These are phyloP conservation scores for Coenonympha arcania DNA, from an alignment of 2,888 invertebrate species.

Conservation along the genomic window DNA sequence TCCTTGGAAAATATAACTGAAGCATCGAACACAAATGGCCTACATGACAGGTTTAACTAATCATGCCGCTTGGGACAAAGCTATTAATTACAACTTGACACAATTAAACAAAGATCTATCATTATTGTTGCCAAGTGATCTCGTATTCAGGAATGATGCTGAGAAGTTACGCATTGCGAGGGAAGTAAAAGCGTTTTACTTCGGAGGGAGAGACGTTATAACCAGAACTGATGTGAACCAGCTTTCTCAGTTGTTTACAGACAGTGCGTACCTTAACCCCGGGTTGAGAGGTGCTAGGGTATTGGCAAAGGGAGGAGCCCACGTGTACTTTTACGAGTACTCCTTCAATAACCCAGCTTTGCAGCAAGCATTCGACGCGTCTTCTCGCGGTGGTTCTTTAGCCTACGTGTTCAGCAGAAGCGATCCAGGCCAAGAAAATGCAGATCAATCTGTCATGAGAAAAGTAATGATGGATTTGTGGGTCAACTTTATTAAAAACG, in stretches of 20 bases:
- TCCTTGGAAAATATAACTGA: conserved; percentile 44
- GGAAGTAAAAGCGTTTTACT: conserved; percentile 44
- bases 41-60: conserved; percentile 53
- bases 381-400: conserved; percentile 71
- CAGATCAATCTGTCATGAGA: conserved; percentile 29
- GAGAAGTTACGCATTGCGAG: conserved; percentile 33
- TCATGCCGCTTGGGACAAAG: conserved; percentile 48
- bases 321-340: conserved; percentile 74
- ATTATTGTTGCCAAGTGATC: conserved; percentile 46
- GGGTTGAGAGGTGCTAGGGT: conserved; percentile 45
- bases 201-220: conserved; percentile 38
- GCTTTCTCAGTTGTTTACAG: conserved; percentile 46
- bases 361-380: conserved; percentile 60
- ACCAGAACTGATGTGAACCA: conserved; percentile 30
- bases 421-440: conserved; percentile 31
- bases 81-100: conserved; percentile 34
- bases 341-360: conserved; percentile 35
- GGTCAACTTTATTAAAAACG: conserved; percentile 68
- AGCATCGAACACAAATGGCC: conserved; percentile 32
- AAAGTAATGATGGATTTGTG: conserved; percentile 43
- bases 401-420: conserved; percentile 65
- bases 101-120: conserved; percentile 39
- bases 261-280: conserved; percentile 48
- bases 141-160: conserved; percentile 36
- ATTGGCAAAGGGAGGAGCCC: conserved; percentile 46